Conservation (phyloP, 2,888 invertebrate species). For the Phlogophora meticulosa region DNA sequence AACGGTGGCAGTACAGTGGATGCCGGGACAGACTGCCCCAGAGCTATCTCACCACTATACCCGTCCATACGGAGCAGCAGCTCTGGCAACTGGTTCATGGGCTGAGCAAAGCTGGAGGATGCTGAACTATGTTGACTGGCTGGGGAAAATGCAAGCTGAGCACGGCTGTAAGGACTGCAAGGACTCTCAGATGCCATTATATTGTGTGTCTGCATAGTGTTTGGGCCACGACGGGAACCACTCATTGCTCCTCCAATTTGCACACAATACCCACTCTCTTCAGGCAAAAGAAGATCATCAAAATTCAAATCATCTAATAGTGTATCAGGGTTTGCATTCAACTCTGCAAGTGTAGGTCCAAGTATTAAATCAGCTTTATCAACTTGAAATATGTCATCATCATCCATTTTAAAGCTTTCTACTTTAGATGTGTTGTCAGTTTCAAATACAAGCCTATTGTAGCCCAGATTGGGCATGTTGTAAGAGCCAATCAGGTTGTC, state of each 20-base stretch:
- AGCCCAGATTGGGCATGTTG: conserved; percentile 83
- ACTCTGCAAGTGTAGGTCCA: conserved; percentile 95
- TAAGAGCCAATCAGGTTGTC: conserved; percentile 85
- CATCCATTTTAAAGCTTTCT: conserved; percentile 95
- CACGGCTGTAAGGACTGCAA: conserved; percentile 88
- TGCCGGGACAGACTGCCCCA: conserved; percentile 93
- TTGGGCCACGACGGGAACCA: conserved; percentile 76
- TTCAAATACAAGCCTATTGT: conserved; percentile 84
- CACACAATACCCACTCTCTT: conserved; percentile 92
- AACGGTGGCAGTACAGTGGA: conserved; percentile 89
- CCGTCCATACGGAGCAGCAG: conserved; percentile 93
- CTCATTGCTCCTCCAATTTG: conserved; percentile 89
- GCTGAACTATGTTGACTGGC: conserved; percentile 92
- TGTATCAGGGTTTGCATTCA: conserved; percentile 96
- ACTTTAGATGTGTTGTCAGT: conserved; percentile 86
- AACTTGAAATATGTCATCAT: conserved; percentile 97
- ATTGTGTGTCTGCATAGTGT: conserved; percentile 74
- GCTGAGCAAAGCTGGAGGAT: conserved; percentile 87
- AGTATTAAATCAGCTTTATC: conserved; percentile 96
- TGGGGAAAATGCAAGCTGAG: conserved; percentile 92
- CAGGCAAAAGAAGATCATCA: conserved; percentile 95
- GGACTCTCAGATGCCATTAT: conserved; percentile 83
- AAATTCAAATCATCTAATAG: conserved; percentile 96
- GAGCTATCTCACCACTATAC: conserved; percentile 88
- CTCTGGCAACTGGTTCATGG: conserved; percentile 91